These are phyloP conservation scores for Gonioctena quinquepunctata DNA, from an alignment of 1,140 invertebrate genomes.

Conservation along the genomic window DNA sequence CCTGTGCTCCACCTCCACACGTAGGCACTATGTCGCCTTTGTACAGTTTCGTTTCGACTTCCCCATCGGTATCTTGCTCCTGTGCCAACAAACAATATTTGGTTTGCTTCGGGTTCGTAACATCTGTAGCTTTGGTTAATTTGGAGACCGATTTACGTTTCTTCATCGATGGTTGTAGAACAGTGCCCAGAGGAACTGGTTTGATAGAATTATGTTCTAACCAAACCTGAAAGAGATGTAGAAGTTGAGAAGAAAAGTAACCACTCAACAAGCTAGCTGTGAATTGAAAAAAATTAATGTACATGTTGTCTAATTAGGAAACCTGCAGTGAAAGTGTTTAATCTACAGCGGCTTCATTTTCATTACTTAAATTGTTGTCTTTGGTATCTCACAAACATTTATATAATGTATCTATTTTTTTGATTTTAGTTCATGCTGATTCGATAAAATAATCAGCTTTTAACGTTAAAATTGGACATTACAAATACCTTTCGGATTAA, in stretches of 20 bases:
- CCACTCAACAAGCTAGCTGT: too few relatives aligned
- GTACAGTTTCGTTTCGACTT: constrained; percentile 89
- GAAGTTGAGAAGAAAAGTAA: too few relatives aligned
- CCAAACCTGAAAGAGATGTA: constrained; percentile 68
- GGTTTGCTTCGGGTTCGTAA: constrained; percentile 73
- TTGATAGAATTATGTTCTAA: constrained; percentile 85
- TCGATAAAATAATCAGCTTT: too few relatives aligned
- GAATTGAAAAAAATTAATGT: background rate
- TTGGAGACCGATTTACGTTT: constrained; percentile 84
- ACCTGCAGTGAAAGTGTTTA: too few relatives aligned
- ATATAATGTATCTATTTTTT: too few relatives aligned
- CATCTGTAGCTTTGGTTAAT: constrained; percentile 71
- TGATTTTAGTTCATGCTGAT: too few relatives aligned
- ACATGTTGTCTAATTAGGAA: too few relatives aligned
- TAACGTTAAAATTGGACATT: too few relatives aligned
- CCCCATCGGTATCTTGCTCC: constrained; percentile 86
- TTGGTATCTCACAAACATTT: too few relatives aligned
- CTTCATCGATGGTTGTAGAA: constrained; percentile 83
- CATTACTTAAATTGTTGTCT: too few relatives aligned
- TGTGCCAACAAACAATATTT: constrained; percentile 93
- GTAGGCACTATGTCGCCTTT: constrained; percentile 93
- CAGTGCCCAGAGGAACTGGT: constrained; percentile 76
- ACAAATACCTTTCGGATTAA: too few relatives aligned
- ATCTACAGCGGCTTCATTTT: too few relatives aligned
- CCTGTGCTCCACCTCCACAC: constrained; percentile 89